Percentiles rank a stretch among this genome's conserved stretches.
phyloP scores from a whole-genome alignment of 2,797 vertebrate species.

The Sibirionetta formosa region DNA sequence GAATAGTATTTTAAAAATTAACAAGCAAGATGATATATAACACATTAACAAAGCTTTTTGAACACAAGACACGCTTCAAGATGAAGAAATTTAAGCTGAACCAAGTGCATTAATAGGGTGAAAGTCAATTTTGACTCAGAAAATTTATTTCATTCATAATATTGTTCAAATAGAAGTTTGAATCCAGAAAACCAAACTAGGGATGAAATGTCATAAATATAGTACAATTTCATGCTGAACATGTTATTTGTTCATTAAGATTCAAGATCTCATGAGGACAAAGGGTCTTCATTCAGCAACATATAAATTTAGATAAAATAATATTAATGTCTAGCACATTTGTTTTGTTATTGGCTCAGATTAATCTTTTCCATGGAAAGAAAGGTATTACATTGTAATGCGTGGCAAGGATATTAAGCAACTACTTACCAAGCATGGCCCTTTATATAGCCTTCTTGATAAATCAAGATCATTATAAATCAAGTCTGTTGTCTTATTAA shows the following conservation, averaged over 20 bases:
- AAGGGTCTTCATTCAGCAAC: not conserved
- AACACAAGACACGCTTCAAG: not conserved
- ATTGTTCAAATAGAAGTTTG: not conserved
- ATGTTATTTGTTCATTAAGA: not conserved
- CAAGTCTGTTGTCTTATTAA: not conserved
- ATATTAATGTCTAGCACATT: not conserved
- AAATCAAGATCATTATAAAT: not conserved
- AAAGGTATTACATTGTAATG: not conserved
- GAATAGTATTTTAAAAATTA: not conserved
- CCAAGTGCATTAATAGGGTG: not conserved
- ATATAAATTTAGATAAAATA: not conserved
- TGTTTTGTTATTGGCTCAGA: not conserved
- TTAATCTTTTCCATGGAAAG: not conserved
- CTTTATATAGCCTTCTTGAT: not conserved
- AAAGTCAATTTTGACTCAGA: not conserved
- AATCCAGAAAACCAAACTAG: not conserved
- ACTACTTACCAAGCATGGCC: not conserved
- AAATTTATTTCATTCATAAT: not conserved
- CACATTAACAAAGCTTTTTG: not conserved
- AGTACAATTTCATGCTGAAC: not conserved
- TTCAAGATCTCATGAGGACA: not conserved
- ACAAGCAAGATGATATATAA: not conserved
- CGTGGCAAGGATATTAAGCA: not conserved
- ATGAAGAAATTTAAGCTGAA: not conserved
- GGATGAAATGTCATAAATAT: not conserved